These are phyloP conservation scores for Etheostoma spectabile DNA, from an alignment of 2,113 vertebrate species.

Conservation along the genomic window DNA sequence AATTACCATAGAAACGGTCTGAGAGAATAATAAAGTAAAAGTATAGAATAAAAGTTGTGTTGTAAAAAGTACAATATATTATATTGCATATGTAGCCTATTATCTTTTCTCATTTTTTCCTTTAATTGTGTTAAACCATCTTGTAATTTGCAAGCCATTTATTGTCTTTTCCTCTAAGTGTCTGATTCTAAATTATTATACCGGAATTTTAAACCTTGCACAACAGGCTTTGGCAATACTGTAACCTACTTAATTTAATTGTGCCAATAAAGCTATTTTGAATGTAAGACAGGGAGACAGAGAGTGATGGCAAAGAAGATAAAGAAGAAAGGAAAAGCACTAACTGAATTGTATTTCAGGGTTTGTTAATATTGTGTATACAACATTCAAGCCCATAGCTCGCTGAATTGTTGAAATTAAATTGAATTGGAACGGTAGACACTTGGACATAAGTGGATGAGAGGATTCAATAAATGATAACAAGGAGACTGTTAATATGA, in stretches of 20 bases:
- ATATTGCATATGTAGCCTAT: no score
- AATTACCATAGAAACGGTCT: neutral
- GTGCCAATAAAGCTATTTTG: neutral
- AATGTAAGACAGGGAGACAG: neutral
- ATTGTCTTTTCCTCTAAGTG: neutral
- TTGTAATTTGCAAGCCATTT: neutral
- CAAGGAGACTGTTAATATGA: no score
- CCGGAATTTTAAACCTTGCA: neutral
- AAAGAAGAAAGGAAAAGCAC: neutral
- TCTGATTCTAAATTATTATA: neutral
- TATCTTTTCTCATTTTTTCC: neutral
- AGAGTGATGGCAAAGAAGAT: neutral
- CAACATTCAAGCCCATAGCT: neutral
- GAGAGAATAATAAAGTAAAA: neutral
- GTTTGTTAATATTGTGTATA: conserved; percentile 34
- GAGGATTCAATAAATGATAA: neutral
- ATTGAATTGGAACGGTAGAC: conserved; percentile 30
- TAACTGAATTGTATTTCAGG: conserved; percentile 38
- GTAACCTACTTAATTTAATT: conserved; percentile 17
- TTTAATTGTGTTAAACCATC: no score
- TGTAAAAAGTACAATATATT: no score
- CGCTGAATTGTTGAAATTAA: conserved; percentile 12
- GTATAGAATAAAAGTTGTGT: neutral
- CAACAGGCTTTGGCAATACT: neutral
- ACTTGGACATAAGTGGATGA: conserved; percentile 9